Evolutionary conservation across 2,113 vertebrate genomes (phyloP), one percentile per base, ranked within the genome.

Genomic region (Redunca redunca): DNA sequence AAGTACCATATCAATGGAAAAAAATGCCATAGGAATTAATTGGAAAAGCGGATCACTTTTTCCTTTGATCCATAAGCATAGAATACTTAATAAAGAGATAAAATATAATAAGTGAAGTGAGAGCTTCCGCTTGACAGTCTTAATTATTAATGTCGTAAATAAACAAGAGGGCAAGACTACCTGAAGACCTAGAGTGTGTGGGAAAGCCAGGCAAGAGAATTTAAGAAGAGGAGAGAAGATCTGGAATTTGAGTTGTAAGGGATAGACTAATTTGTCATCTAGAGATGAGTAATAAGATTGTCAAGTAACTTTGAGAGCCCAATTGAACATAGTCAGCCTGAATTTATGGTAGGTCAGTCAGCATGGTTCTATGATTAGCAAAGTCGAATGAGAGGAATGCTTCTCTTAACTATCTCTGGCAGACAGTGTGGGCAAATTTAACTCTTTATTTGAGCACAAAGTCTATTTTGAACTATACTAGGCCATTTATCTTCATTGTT

Each of bases 371-470:
- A 33, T 84, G 82, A 91, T 89, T 62, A 90, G 46, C 91, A 90
- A 94, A 92, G 71, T 92, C n/a, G 53, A 53, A 60, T 53, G 88
- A 90, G 53, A 94, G 67, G 67, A 94, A 82, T 82, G 33, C 9
- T 86, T 21, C 84, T 88, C 50, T 77, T 92, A 85, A 92, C 67
- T 83, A 62, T 82, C 23, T 23, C 3, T 83, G 46, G 26, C 74
- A 91, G 28, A 83, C 13, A 52, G 12, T 84, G 52, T 85, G 81
- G 40, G 33, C 71, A 74, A 78, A 28, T 57, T 94, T 87, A 90
- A 96, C 90, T 94, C 60, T 94, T 64, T 94, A 88, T 83, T 91
- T 91, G 48, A 95, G n/a, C 30, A 74, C 43, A 91, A 87, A 82
- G 53, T 88, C 81, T 67, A 46, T 78, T 88, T 88, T 88, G 62